A percentile compares a stretch with the other conserved stretches of the same genome.
Evolutionary conservation across 2,113 vertebrate species (phyloP).

Genomic region (Nothobranchius furzeri): DNA sequence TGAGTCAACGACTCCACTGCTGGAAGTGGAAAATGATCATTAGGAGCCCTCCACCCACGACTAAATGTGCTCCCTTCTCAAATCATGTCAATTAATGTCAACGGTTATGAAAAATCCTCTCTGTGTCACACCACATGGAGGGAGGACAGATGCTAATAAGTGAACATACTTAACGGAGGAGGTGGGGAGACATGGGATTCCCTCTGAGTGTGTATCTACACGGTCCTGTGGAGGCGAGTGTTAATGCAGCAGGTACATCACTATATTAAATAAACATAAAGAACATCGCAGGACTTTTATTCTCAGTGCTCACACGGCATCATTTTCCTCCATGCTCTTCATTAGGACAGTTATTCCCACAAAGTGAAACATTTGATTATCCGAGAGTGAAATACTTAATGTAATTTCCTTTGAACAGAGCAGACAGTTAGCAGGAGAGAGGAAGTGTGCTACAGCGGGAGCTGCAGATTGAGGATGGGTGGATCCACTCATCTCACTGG

Average conservation of each 20-base stretch:
- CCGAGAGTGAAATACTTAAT: slow-evolving; percentile 59
- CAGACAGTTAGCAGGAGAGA: slow-evolving; percentile 47
- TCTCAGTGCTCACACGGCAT: slow-evolving; percentile 17
- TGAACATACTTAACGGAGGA: slow-evolving; percentile 74
- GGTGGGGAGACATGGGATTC: slow-evolving; percentile 73
- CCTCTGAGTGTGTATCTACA: slow-evolving; percentile 43
- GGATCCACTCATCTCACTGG: slow-evolving; percentile 58
- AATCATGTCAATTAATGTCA: slow-evolving; percentile 85
- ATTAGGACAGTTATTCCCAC: slow-evolving; percentile 41
- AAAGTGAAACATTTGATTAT: slow-evolving; percentile 63
- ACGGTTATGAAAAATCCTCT: slow-evolving; percentile 76
- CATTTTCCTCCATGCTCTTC: slow-evolving; percentile 22
- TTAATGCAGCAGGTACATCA: slow-evolving; percentile 52
- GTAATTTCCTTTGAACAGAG: slow-evolving; percentile 60
- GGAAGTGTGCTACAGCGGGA: slow-evolving; percentile 60
- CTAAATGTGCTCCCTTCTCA: slow-evolving; percentile 76
- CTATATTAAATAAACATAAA: not conserved
- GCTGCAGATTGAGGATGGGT: slow-evolving; percentile 67
- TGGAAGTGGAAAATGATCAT: slow-evolving; percentile 84
- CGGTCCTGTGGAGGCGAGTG: slow-evolving; percentile 36
- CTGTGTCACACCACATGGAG: slow-evolving; percentile 75
- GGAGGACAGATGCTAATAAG: slow-evolving; percentile 74
- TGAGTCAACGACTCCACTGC: slow-evolving; percentile 75
- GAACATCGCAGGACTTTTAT: slow-evolving; percentile 9
- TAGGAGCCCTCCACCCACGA: slow-evolving; percentile 82